Evolutionary conservation across 2,113 vertebrate genomes (phyloP).

Genomic region (Cathartes aura): DNA sequence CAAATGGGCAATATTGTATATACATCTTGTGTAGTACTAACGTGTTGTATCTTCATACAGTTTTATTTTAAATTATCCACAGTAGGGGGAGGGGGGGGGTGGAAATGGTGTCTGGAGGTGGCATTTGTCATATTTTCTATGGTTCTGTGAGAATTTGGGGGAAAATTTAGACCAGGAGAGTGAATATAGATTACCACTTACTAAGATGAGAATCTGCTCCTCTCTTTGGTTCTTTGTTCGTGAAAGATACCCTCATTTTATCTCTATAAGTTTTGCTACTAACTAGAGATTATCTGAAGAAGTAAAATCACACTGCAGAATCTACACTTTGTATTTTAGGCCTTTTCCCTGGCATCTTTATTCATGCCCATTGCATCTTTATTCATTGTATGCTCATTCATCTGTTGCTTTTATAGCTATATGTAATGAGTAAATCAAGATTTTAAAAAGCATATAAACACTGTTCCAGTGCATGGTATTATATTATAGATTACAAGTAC

Average conservation of each 20-base stretch:
- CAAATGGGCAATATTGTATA: neutral
- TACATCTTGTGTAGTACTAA: neutral
- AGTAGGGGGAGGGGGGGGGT: neutral
- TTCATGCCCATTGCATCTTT: neutral
- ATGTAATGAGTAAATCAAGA: neutral
- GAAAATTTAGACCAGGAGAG: neutral
- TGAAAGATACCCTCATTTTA: neutral
- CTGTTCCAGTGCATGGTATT: neutral
- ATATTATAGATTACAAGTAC: neutral
- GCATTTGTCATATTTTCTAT: neutral
- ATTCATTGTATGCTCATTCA: neutral
- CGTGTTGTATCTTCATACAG: neutral
- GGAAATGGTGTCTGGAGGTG: neutral
- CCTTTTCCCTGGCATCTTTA: neutral
- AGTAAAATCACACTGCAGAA: neutral
- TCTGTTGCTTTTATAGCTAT: neutral
- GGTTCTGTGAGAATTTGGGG: neutral
- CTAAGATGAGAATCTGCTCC: neutral
- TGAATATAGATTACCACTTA: neutral
- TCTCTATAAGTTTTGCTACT: neutral
- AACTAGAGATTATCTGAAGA: neutral
- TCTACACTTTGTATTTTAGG: neutral
- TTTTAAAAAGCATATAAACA: neutral
- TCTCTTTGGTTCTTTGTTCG: neutral
- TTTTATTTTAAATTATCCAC: neutral